Evolutionary conservation across 23 tunicate species (phyloP).

Genomic region (Aplidium turbinatum): DNA sequence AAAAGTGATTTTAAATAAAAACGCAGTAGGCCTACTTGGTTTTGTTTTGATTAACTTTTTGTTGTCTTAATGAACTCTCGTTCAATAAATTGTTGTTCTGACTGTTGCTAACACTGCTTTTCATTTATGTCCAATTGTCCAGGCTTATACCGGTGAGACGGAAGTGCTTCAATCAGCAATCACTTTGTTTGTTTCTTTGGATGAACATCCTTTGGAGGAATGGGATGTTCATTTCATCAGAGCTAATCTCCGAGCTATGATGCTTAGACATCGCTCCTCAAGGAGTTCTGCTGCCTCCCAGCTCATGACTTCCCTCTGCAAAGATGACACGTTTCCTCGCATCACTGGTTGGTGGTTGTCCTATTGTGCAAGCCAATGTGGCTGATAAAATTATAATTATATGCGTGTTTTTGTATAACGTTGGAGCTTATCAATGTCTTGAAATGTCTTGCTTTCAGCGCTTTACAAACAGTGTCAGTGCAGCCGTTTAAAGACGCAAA

Average conservation of each 20-base stretch:
- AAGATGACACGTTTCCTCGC: constrained; percentile 18
- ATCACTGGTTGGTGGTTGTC: constrained; percentile 61
- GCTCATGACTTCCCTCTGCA: constrained; percentile 23
- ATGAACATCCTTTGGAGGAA: constrained; percentile 29
- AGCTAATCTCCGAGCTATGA: constrained; percentile 51
- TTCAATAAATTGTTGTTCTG: no score
- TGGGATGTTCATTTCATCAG: constrained; percentile 26
- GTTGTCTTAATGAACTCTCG: no score
- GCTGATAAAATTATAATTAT: background rate
- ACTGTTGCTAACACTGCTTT: background rate
- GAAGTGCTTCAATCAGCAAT: constrained; percentile 61
- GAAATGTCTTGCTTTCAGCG: background rate
- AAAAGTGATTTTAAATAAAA: no score
- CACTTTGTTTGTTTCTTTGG: constrained; percentile 35
- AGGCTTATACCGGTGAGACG: constrained; percentile 76
- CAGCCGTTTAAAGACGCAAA: no score
- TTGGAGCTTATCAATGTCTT: background rate
- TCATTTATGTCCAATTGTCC: background rate
- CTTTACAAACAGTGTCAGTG: no score
- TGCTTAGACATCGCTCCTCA: constrained; percentile 61
- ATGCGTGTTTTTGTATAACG: background rate
- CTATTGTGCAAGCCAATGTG: no score
- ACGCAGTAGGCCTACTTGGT: no score
- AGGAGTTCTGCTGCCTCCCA: constrained; percentile 46
- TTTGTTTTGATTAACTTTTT: no score